Conservation (phyloP, 2,113 vertebrate species). For the Grallaria varia region DNA sequence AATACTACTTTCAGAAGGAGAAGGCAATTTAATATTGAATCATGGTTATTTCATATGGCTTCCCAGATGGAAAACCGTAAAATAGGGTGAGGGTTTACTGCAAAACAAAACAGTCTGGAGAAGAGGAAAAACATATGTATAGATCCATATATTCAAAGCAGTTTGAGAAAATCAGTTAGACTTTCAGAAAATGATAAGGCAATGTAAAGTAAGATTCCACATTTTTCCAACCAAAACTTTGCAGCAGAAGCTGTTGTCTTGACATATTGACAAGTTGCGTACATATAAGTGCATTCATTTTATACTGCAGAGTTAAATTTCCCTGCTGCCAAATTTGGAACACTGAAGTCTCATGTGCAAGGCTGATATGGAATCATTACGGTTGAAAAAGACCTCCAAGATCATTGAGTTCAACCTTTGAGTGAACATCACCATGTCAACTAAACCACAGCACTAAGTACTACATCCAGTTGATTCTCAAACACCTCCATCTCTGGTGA, state of each 20-base stretch:
- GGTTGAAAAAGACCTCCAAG: background rate
- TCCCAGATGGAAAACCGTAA: slow-evolving; percentile 42
- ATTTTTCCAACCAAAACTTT: background rate
- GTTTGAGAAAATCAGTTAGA: background rate
- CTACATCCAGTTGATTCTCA: accelerated
- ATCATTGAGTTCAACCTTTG: background rate
- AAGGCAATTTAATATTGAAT: background rate
- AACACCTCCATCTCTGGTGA: no score
- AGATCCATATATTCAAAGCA: background rate
- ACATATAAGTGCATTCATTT: background rate
- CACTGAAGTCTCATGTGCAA: background rate
- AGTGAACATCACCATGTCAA: background rate
- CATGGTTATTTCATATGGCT: slow-evolving; percentile 20
- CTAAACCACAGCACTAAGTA: background rate
- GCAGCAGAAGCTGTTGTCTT: background rate
- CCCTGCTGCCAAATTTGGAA: background rate
- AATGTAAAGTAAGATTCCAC: background rate
- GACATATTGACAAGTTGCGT: accelerated
- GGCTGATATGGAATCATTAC: background rate
- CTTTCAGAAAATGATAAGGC: background rate
- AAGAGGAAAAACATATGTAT: slow-evolving; percentile 1
- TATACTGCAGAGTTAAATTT: background rate
- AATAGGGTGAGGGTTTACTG: background rate
- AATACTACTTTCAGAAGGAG: background rate
- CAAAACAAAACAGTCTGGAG: slow-evolving; percentile 42